Conservation (phyloP, 2,797 vertebrate genomes). For the Prionace glauca region DNA sequence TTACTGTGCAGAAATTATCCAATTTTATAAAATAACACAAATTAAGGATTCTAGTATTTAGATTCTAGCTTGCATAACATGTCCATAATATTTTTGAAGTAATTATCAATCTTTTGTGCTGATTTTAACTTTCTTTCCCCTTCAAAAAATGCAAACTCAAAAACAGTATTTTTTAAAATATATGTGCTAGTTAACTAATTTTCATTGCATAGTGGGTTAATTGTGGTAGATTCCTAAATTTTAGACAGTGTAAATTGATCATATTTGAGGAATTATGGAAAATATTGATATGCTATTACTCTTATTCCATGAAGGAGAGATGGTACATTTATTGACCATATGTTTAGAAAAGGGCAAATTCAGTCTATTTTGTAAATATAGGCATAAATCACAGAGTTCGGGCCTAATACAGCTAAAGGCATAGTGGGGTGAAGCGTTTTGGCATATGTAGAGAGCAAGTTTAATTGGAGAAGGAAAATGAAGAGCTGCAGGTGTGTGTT, state of each 20-base stretch:
- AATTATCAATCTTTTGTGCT: not conserved
- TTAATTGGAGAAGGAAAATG: not conserved
- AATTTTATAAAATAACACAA: not conserved
- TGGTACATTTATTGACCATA: not conserved
- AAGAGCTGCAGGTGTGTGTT: not conserved
- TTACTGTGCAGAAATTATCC: not conserved
- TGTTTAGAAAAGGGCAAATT: not conserved
- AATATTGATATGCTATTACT: not conserved
- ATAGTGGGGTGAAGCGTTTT: not conserved
- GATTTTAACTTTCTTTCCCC: not conserved
- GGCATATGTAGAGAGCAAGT: not conserved
- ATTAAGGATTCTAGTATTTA: constrained; percentile 11
- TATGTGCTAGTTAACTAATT: not conserved
- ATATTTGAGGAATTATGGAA: not conserved
- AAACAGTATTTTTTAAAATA: not conserved
- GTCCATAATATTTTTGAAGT: not conserved
- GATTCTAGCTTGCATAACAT: not conserved
- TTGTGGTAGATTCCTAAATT: not conserved
- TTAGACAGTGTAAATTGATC: not conserved
- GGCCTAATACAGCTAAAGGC: not conserved
- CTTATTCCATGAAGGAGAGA: not conserved
- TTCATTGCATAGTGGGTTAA: not conserved
- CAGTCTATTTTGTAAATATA: not conserved
- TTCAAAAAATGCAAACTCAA: not conserved
- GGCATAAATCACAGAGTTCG: not conserved